Base-by-base conservation (phyloP, 2,113 vertebrate species). In the Thunnus thynnus region DNA sequence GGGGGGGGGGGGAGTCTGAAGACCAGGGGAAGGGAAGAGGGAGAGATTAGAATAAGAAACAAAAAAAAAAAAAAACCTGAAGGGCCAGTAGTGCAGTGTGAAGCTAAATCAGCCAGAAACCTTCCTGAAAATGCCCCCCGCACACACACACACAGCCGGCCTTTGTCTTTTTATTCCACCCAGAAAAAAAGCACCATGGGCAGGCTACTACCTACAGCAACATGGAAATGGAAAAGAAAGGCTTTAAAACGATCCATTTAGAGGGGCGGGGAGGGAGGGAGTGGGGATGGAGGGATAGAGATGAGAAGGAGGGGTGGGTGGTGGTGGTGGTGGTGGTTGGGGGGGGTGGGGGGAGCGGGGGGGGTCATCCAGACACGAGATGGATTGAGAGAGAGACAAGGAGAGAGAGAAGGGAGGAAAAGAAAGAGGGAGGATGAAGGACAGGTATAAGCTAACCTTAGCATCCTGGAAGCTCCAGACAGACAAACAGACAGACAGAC, bases 51-150 rank as follows among this genome's bases (percentile, higher is more conserved):
- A 86, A 74, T 6, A 48, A 72, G 63, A 84, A 79, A 60, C 46
- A 82, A 73, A 80, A 86, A 41, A 41, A 36, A 47, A 83, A 47
- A 74, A 87, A 88, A 87, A 80, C 27, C 85, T 90, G 69, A 84
- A 86, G 86, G 89, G 88, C 82, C 80, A 89, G 63, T 68, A 72
- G 82, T 79, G 85, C 65, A 72, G 54, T 61, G 64, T 76, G 48
- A 89, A 84, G 90, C 83, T 92, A 92, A 92, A 94, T 93, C 93
- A 92, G 83, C 83, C 85, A 93, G 87, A 95, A 95, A 92, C 36
- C 82, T 83, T 88, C 78, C 85, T 0, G 56, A 89, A 90, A 95
- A 72, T 81, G 85, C 71, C 68, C 85, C 76, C 66, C 75, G 60
- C 76, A 80, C 84, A 86, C 4, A 80, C 76, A 76, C 71, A 85